Percentiles rank a stretch among this genome's conserved stretches.
phyloP scores from a whole-genome alignment of 2,113 vertebrate genomes.

The Malurus cyaneus region DNA sequence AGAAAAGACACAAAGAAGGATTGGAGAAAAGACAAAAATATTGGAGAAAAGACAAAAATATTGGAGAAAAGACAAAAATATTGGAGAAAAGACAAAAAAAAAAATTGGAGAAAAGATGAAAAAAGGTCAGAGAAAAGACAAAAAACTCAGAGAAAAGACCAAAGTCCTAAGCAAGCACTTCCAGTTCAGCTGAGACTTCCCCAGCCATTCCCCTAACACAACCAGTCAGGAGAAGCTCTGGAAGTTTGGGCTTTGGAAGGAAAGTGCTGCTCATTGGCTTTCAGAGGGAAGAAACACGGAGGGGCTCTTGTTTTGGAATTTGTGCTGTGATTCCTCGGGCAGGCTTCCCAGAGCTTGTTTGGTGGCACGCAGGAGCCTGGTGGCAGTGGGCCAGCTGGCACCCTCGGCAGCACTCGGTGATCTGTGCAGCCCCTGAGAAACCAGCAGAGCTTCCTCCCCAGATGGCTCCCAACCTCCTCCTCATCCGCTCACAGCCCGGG shows the following conservation, averaged over 20 bases:
- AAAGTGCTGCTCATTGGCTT: not conserved
- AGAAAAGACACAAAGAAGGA: not conserved
- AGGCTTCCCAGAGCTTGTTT: constrained; percentile 12
- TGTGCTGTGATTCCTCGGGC: not conserved
- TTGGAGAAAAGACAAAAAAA: too few species aligned
- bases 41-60: not conserved
- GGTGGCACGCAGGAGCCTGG: not conserved
- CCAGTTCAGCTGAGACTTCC: not conserved
- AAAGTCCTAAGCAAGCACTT: not conserved
- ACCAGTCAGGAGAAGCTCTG: not conserved
- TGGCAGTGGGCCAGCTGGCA: constrained; percentile 52
- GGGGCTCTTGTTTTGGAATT: not conserved
- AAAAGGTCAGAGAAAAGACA: not conserved
- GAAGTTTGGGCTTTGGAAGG: not conserved
- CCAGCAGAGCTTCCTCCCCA: constrained; percentile 52
- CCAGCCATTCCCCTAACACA: not conserved
- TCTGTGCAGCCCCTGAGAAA: constrained; percentile 16
- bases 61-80: not conserved
- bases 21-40: not conserved
- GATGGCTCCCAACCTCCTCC: constrained; percentile 39
- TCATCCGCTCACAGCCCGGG: not conserved
- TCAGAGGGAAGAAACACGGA: not conserved
- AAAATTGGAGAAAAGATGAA: not conserved
- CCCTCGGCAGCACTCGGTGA: not conserved
- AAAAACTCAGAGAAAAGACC: too few species aligned